Evolutionary conservation across 2,797 vertebrate species (phyloP), one percentile per base, ranked within the genome.

Genomic region (Tachyglossus aculeatus): DNA sequence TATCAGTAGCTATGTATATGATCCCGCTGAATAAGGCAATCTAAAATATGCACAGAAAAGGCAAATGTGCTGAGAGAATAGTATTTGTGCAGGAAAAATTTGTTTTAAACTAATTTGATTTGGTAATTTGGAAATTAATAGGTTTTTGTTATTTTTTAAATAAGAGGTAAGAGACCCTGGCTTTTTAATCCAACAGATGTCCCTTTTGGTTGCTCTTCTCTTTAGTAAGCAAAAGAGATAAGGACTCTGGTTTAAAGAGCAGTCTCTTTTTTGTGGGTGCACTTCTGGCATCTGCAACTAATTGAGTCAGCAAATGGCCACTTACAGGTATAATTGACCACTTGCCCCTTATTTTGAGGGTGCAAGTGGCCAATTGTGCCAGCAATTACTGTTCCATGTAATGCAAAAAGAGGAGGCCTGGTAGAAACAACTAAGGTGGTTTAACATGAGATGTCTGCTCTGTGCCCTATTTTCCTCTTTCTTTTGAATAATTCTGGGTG

Each of bases 301-400:
- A 80, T 78, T 73, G 63, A 27, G 62, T 53, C 47, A 73, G 51
- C 71, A 78, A 65, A 80, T 68, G 68, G 77, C 32, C 34, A 44
- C 1, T 2, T 51, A 44, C 31, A 78, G 71, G 71, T 78, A 83
- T 77, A 80, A 82, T 82, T 78, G 76, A 43, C 62, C 62, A 78
- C 83, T 85, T 83, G 68, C 80, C 74, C 74, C 66, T 78, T 71
- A 71, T 73, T 71, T 75, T 71, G 71, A 80, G 74, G 77, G 77
- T 78, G 58, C 58, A 76, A 76, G 65, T 80, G 68, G 65, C 62
- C 55, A 57, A 50, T 71, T 59, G 78, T 80, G 71, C 71, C 62
- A 56, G 58, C 55, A 76, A 58, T 82, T 80, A 78, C 65, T 58
- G 65, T 70, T 27, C 70, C 66, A 50, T 22, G 58, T 34, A n/a